These are phyloP conservation scores for Pungitius pungitius DNA, from an alignment of 2,113 vertebrate species.

Conservation along the genomic window DNA sequence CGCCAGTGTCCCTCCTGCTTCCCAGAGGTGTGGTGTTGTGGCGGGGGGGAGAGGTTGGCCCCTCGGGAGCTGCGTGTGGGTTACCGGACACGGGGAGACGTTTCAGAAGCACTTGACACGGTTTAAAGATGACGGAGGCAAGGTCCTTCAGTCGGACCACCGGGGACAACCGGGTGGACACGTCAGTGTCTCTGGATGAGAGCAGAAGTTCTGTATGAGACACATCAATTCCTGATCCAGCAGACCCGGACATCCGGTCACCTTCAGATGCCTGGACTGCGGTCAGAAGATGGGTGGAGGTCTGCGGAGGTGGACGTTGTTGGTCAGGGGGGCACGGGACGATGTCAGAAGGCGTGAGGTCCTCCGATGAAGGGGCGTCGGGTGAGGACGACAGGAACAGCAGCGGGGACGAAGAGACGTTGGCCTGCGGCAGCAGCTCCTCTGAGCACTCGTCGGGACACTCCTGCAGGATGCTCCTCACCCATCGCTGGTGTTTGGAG, in stretches of 20 bases:
- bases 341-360: constrained; percentile 63
- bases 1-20: background rate
- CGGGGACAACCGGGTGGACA: background rate
- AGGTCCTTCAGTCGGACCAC: constrained; percentile 37
- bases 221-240: background rate
- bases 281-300: background rate
- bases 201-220: background rate
- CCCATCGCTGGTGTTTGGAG: constrained; percentile 76
- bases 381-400: constrained; percentile 56
- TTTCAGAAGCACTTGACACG: background rate
- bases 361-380: constrained; percentile 51
- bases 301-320: background rate
- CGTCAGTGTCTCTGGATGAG: background rate
- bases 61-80: too few relatives aligned
- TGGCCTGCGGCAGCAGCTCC: constrained; percentile 26
- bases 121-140: background rate
- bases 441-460: constrained; percentile 65
- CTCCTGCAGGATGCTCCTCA: constrained; percentile 72
- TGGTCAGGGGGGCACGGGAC: background rate
- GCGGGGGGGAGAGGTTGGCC: background rate
- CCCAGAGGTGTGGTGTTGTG: background rate
- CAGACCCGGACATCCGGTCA: background rate
- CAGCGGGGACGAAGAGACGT: constrained; percentile 11
- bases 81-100: fast-evolving
- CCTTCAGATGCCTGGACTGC: background rate